Percentiles rank a stretch among this genome's conserved stretches.
Evolutionary conservation across 2,797 vertebrate genomes (phyloP).

Genomic region (Melanotaenia nigrans): DNA sequence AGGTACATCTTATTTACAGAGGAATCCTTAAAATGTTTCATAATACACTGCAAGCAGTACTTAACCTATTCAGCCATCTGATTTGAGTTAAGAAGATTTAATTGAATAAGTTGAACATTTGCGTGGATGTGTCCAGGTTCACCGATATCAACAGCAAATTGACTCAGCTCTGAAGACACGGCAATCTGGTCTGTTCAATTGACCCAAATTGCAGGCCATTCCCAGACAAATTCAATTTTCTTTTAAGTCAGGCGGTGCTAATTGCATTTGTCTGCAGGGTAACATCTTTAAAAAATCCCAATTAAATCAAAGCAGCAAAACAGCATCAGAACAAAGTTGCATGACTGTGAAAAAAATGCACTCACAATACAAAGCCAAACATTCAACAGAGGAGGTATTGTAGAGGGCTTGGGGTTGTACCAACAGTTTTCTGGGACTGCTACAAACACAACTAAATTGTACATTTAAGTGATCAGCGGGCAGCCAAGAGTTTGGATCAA

Average conservation of each 20-base stretch:
- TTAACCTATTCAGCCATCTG: conserved; percentile 37
- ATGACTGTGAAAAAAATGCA: conserved; percentile 53
- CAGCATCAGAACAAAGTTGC: conserved; percentile 50
- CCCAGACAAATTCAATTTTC: conserved; percentile 65
- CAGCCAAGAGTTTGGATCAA: conserved; percentile 60
- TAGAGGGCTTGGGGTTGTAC: conserved; percentile 62
- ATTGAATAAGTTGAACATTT: conserved; percentile 18
- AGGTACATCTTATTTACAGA: conserved; percentile 78
- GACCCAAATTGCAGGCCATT: conserved; percentile 45
- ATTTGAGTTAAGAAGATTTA: conserved; percentile 36
- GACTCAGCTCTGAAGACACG: conserved; percentile 29
- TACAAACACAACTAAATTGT: conserved; percentile 63
- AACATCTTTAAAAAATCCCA: conserved; percentile 16
- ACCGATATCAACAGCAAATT: conserved; percentile 32
- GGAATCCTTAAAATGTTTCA: conserved; percentile 46
- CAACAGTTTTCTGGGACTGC: conserved; percentile 58
- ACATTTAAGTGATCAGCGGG: conserved; percentile 67
- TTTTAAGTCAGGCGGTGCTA: conserved; percentile 40
- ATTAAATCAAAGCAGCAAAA: conserved; percentile 63
- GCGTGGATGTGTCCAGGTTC: conserved; percentile 7
- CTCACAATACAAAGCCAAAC: conserved; percentile 55
- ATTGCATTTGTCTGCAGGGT: conserved; percentile 49
- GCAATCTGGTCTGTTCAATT: conserved; percentile 36
- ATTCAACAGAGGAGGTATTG: conserved; percentile 68
- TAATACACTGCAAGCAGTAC: conserved; percentile 18